phyloP scores from a whole-genome alignment of 2,113 vertebrate species.

The Hemibagrus wyckioides region DNA sequence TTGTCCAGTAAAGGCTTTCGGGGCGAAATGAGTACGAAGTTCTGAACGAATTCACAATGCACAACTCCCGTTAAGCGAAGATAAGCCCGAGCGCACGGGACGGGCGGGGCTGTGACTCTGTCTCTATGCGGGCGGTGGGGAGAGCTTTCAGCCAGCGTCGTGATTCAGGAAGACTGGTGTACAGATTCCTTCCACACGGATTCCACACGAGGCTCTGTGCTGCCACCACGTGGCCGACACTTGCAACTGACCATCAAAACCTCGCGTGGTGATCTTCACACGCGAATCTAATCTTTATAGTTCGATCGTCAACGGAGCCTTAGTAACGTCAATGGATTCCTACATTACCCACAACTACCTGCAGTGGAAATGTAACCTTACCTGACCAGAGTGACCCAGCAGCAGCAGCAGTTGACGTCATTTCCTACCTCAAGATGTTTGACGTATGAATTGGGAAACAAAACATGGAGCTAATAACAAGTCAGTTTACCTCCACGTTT shows the following conservation, averaged over 20 bases:
- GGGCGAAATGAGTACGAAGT: neutral
- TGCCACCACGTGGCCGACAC: slow-evolving; percentile 29
- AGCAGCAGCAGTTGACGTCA: too few species aligned
- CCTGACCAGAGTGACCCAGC: too few species aligned
- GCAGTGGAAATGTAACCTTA: too few species aligned
- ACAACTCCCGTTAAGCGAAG: neutral
- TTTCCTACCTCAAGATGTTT: too few species aligned
- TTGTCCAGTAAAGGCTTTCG: neutral
- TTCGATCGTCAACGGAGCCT: too few species aligned
- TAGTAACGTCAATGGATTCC: too few species aligned
- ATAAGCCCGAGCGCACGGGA: neutral
- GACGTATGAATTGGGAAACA: too few species aligned
- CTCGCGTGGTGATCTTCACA: too few species aligned
- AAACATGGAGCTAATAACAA: too few species aligned
- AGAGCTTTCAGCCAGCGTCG: slow-evolving; percentile 47
- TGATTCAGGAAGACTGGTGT: slow-evolving; percentile 48
- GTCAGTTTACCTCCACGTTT: too few species aligned
- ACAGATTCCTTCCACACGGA: slow-evolving; percentile 30
- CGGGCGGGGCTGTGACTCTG: slow-evolving; percentile 30
- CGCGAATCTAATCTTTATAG: too few species aligned
- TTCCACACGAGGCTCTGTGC: slow-evolving; percentile 38
- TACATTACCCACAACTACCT: too few species aligned
- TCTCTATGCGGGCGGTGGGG: slow-evolving; percentile 21
- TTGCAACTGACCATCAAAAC: neutral
- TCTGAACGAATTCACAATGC: neutral